These are phyloP conservation scores for Hippocampus kuda DNA, from an alignment of 2,797 vertebrate species.

Conservation along the genomic window DNA sequence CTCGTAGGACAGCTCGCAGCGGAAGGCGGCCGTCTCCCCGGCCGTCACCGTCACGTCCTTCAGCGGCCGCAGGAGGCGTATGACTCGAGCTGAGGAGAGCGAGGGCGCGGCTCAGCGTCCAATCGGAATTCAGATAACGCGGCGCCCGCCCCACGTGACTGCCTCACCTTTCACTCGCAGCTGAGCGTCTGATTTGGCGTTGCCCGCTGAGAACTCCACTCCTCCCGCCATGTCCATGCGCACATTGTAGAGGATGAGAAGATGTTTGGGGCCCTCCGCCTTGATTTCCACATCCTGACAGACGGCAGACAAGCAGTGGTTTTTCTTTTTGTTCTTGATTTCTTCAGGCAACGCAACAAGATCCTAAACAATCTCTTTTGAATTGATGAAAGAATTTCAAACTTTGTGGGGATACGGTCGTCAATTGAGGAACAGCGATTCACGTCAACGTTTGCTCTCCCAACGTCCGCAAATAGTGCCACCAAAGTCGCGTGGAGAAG, in stretches of 20 bases:
- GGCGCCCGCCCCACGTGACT: slow-evolving; percentile 70
- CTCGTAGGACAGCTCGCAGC: slow-evolving; percentile 94
- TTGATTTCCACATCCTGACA: slow-evolving; percentile 91
- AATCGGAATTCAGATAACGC: slow-evolving; percentile 66
- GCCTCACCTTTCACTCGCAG: slow-evolving; percentile 91
- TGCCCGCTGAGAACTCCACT: slow-evolving; percentile 92
- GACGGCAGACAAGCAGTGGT: neutral
- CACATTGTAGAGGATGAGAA: slow-evolving; percentile 87
- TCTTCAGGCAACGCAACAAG: too few species aligned
- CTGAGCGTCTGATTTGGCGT: slow-evolving; percentile 88
- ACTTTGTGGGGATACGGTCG: too few species aligned
- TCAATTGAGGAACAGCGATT: too few species aligned
- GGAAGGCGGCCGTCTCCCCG: slow-evolving; percentile 90
- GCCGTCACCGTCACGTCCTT: slow-evolving; percentile 91
- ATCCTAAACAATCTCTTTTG: too few species aligned
- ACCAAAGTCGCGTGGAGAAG: too few species aligned
- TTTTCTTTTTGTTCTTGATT: too few species aligned
- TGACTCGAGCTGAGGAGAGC: slow-evolving; percentile 77
- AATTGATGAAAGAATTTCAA: too few species aligned
- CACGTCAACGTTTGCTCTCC: too few species aligned
- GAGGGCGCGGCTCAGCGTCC: slow-evolving; percentile 37
- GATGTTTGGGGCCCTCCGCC: slow-evolving; percentile 86
- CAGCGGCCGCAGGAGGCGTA: slow-evolving; percentile 78
- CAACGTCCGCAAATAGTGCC: too few species aligned
- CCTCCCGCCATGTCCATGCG: slow-evolving; percentile 81